Conservation (phyloP, 2,888 invertebrate genomes). For the Campoplex nolae region DNA sequence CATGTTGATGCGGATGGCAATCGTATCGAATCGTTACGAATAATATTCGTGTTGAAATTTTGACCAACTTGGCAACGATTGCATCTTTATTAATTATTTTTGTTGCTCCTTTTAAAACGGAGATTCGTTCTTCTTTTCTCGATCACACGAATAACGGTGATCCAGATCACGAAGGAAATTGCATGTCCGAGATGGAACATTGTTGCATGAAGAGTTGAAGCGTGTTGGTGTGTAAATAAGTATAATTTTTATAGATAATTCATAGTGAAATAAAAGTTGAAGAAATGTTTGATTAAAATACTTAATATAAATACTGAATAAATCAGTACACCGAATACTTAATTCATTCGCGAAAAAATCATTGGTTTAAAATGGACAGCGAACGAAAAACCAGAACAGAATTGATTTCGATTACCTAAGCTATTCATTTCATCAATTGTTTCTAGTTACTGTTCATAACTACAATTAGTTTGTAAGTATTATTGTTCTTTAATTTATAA, state of each 20-base stretch:
- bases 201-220: conserved; percentile 26
- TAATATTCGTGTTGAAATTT: neutral
- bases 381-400: neutral
- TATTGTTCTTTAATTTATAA: conserved; percentile 29
- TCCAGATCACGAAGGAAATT: conserved; percentile 4
- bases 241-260: conserved; percentile 39
- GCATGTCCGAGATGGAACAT: conserved; percentile 37
- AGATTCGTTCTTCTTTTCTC: conserved; percentile 1
- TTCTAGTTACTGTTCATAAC: conserved; percentile 50
- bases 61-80: neutral
- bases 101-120: conserved; percentile 9
- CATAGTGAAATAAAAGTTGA: conserved; percentile 13
- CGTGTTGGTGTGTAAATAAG: conserved; percentile 57
- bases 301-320: neutral
- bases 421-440: conserved; percentile 22
- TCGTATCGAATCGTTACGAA: neutral
- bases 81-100: neutral
- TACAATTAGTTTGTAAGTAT: conserved; percentile 47
- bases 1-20: neutral
- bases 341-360: neutral
- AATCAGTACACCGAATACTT: neutral
- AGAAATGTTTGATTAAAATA: conserved; percentile 2
- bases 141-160: neutral
- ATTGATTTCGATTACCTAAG: conserved; percentile 16
- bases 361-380: conserved; percentile 28